phyloP scores from a whole-genome alignment of 2,797 vertebrate genomes.

The Chromobotia macracanthus region DNA sequence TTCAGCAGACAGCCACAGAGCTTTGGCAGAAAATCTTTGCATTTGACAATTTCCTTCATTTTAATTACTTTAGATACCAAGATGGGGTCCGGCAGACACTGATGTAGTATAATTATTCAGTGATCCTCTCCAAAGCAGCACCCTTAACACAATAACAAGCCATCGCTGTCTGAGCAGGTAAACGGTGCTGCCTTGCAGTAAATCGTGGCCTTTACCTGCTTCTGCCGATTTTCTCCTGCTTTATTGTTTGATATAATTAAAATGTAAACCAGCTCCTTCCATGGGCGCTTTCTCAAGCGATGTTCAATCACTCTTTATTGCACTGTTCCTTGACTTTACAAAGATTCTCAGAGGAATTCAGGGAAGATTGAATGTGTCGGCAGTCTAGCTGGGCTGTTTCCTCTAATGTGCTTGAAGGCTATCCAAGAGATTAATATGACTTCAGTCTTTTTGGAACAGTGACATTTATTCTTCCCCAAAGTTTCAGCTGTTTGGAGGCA shows the following conservation, averaged over 20 bases:
- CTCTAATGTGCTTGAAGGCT: slow-evolving; percentile 76
- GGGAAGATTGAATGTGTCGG: slow-evolving; percentile 72
- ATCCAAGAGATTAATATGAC: slow-evolving; percentile 74
- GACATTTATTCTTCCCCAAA: slow-evolving; percentile 75
- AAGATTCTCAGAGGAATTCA: slow-evolving; percentile 62
- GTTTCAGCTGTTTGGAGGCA: slow-evolving; percentile 65
- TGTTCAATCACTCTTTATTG: slow-evolving; percentile 75
- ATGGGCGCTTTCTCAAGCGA: slow-evolving; percentile 59
- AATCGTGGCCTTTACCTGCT: slow-evolving; percentile 60
- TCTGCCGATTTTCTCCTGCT: slow-evolving; percentile 65
- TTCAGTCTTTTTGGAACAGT: slow-evolving; percentile 73
- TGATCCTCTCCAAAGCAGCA: slow-evolving; percentile 42
- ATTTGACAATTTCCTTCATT: slow-evolving; percentile 62
- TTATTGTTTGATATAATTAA: slow-evolving; percentile 77
- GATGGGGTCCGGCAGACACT: slow-evolving; percentile 54
- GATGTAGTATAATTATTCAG: slow-evolving; percentile 48
- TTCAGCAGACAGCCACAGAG: neutral
- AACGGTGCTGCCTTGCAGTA: slow-evolving; percentile 27
- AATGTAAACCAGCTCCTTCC: slow-evolving; percentile 69
- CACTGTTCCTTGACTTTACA: slow-evolving; percentile 64
- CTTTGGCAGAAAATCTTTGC: slow-evolving; percentile 59
- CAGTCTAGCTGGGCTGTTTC: slow-evolving; percentile 71
- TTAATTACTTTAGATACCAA: slow-evolving; percentile 55
- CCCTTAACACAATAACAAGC: slow-evolving; percentile 48
- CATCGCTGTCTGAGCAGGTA: slow-evolving; percentile 28